Evolutionary conservation across 1,140 invertebrate genomes (phyloP).

Genomic region (Hirudo medicinalis): DNA sequence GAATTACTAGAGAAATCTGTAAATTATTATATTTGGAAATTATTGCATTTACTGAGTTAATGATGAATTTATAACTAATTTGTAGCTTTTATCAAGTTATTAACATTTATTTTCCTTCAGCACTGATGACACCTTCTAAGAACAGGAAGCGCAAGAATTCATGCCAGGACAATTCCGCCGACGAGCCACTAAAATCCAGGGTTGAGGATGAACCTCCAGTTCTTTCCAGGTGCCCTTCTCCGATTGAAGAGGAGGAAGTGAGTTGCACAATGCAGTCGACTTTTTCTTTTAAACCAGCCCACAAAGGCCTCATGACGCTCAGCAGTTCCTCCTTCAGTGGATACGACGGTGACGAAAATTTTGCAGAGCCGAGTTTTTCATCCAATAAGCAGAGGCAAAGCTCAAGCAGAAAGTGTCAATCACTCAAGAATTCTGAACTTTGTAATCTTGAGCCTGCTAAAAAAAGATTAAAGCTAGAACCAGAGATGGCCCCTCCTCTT

Average conservation of each 20-base stretch:
- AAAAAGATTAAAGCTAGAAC: too few relatives aligned
- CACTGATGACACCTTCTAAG: background rate
- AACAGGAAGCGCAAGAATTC: constrained; percentile 16
- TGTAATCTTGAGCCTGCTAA: too few relatives aligned
- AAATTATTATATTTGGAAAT: background rate
- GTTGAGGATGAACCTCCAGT: constrained; percentile 7
- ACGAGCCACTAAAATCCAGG: background rate
- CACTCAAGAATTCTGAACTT: too few relatives aligned
- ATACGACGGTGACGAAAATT: too few relatives aligned
- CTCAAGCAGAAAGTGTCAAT: too few relatives aligned
- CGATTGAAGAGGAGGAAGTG: background rate
- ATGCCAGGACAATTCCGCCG: background rate
- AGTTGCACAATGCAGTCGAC: too few relatives aligned
- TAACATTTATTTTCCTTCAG: background rate
- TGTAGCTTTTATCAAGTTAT: background rate
- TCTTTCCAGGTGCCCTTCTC: constrained; percentile 25
- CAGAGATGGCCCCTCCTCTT: too few relatives aligned
- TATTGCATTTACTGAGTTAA: background rate
- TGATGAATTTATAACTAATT: background rate
- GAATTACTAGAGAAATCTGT: background rate
- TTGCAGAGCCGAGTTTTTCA: too few relatives aligned
- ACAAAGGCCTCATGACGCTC: too few relatives aligned
- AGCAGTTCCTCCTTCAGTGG: too few relatives aligned
- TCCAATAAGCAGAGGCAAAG: too few relatives aligned
- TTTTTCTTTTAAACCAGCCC: too few relatives aligned